Conservation (phyloP, 2,797 vertebrate genomes). For the Podarcis siculus region DNA sequence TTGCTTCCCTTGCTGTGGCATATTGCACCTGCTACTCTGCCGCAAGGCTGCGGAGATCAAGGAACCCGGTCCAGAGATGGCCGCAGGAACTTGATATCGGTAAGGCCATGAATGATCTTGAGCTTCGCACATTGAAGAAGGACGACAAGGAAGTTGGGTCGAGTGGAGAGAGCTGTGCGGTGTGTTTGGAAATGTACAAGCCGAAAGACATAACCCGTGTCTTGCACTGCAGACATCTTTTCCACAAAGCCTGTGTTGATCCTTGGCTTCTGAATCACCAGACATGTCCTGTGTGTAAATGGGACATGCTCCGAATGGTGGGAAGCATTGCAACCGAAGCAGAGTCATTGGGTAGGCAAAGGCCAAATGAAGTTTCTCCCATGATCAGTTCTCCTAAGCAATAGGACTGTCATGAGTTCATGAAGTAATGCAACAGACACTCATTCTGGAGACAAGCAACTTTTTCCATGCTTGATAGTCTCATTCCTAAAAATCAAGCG, state of each 20-base stretch:
- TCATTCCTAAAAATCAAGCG: background rate
- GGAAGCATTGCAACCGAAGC: constrained; percentile 52
- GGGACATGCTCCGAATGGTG: constrained; percentile 60
- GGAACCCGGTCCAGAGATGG: constrained; percentile 49
- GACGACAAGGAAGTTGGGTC: constrained; percentile 50
- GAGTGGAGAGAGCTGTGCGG: constrained; percentile 50
- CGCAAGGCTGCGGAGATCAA: constrained; percentile 34
- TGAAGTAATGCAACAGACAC: constrained; percentile 16
- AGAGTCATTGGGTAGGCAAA: constrained; percentile 33
- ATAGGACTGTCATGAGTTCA: constrained; percentile 17
- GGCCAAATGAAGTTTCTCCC: constrained; percentile 37
- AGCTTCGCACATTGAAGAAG: constrained; percentile 53
- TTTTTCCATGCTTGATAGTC: background rate
- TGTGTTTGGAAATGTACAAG: constrained; percentile 60
- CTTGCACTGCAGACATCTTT: constrained; percentile 69
- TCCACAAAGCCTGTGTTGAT: constrained; percentile 57
- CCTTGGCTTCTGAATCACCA: constrained; percentile 57
- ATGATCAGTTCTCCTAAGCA: constrained; percentile 22
- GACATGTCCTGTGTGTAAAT: constrained; percentile 60
- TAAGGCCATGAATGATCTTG: constrained; percentile 52
- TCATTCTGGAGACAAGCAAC: background rate
- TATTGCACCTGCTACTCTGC: constrained; percentile 57
- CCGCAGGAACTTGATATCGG: constrained; percentile 40
- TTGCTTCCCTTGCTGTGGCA: constrained; percentile 9
- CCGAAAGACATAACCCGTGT: constrained; percentile 35